A percentile compares a stretch with the other conserved stretches of the same genome.
Evolutionary conservation across 2,797 vertebrate genomes (phyloP).

Genomic region (Diplodus sargus): DNA sequence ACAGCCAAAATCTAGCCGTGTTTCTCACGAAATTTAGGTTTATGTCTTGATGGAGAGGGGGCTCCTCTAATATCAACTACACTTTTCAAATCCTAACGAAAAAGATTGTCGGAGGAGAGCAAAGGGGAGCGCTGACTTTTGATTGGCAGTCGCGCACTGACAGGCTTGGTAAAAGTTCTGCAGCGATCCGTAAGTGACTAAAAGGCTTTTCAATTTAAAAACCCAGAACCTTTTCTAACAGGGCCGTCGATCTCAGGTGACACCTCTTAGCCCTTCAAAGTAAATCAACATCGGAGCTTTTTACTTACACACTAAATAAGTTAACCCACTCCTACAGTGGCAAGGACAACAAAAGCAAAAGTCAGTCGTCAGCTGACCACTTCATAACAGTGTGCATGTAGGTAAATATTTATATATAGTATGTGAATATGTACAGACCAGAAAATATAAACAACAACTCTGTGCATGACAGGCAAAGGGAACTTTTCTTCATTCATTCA

Average conservation of each 20-base stretch:
- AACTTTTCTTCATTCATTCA: slow-evolving; percentile 42
- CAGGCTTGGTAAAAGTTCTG: background rate
- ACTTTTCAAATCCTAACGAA: background rate
- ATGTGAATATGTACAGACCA: slow-evolving; percentile 70
- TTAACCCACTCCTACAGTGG: slow-evolving; percentile 48
- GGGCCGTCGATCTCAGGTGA: background rate
- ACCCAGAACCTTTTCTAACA: background rate
- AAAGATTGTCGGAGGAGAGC: slow-evolving; percentile 12
- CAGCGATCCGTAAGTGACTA: background rate
- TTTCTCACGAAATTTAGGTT: background rate
- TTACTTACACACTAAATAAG: slow-evolving; percentile 58
- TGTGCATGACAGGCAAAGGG: slow-evolving; percentile 35
- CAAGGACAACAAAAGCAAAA: slow-evolving; percentile 27
- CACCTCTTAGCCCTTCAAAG: slow-evolving; percentile 33
- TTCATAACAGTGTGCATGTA: slow-evolving; percentile 35
- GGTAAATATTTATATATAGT: slow-evolving; percentile 54
- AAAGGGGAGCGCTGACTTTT: background rate
- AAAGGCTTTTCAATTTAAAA: slow-evolving; percentile 3
- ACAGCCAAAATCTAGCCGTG: background rate
- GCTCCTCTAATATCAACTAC: background rate
- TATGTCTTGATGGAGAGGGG: background rate
- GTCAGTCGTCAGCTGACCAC: slow-evolving; percentile 39
- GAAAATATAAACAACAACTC: slow-evolving; percentile 59
- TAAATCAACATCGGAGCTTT: slow-evolving; percentile 21
- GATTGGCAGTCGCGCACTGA: slow-evolving; percentile 8